Base-by-base conservation (phyloP, 2,888 invertebrate genomes). In the Aspidiotus rigidus region DNA sequence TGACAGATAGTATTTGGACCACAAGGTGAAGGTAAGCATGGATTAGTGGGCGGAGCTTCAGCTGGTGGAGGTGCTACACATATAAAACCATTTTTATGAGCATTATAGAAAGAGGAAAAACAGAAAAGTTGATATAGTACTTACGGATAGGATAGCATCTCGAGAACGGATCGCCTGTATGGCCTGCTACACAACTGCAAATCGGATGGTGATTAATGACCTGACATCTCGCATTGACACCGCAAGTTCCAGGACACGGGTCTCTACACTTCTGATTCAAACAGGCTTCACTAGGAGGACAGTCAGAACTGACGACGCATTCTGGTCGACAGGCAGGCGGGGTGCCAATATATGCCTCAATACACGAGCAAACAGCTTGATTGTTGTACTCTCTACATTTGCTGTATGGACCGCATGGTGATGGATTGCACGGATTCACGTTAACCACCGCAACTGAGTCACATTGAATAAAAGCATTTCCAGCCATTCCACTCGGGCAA, bases 381-480 rank as follows among this genome's bases (percentile, higher is more conserved):
- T 77, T 79, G 69, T 80, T 78, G 11, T 78, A 76, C 53, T 78
- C 78, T 28, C 77, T 76, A 71, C 82, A 83, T 63, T 79, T 76
- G 56, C 81, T 79, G 72, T 80, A 80, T 0, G 79, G 78, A 11
- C 81, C 82, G 72, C 82, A 82, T 7, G 78, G 79, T 49, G 76
- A 79, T 72, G 80, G 79, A 17, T 73, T 75, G 72, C 79, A 79
- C 9, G 78, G 77, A 76, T 86, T 71, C 17, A 62, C 84, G 8
- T 71, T 57, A 6, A 71, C 70, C 13, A 55, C 44, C 1, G n/a
- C 49, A 7, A 79, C 81, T 7, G 82, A 81, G 72, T 79, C 81
- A 75, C 88, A 88, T 72, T 83, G 80, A 71, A 86, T 80, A 74
- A 79, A 79, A 6, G 79, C 77, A 75, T 79, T 78, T 61, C 80